Base-by-base conservation (phyloP, 2,797 vertebrate species). In the Oreortyx pictus region DNA sequence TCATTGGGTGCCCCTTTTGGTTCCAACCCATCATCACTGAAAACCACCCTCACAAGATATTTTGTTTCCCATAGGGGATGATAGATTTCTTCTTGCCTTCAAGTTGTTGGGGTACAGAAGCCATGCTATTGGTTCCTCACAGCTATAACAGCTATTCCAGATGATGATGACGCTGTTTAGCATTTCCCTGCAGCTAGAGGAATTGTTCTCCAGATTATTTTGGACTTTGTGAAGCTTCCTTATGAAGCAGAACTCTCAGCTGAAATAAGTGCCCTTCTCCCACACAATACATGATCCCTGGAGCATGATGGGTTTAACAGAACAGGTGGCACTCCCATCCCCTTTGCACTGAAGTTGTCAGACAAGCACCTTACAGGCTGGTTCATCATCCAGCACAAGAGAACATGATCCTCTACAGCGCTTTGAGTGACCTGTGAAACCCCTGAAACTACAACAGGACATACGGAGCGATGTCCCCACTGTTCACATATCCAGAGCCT, bases 271-370 rank as follows among this genome's bases (percentile, higher is more conserved):
- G 5, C 1, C 19, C 44, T 27, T 75, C 33, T 52, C 37, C 14
- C 50, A 60, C 44, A n/a, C 24, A 35, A 33, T 0, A 0, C 44
- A 4, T 0, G 1, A 7, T 10, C 29, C 22, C 56, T 24, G 49
- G 33, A 37, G 64, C 66, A 44, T 29, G 10, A 12, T 3, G 52
- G 56, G 12, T 18, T 43, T 9, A 17, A 14, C 14, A 33, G 7
- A 17, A n/a, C 52, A 11, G 33, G 9, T 8, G 11, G 13, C 2
- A 4, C 10, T 61, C 39, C 64, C 3, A 0, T 13, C 24, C 49
- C 29, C 33, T 67, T 82, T 27, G 52, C n/a, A 20, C 59, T 6
- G 19, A 59, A 16, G 1, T 64, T 31, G 22, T 9, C 59, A 57
- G 15, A 70, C 31, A 66, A 13, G 17, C 8, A 12, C 7, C 19